phyloP scores from a whole-genome alignment of 1,140 invertebrate species.

The Panulirus ornatus region DNA sequence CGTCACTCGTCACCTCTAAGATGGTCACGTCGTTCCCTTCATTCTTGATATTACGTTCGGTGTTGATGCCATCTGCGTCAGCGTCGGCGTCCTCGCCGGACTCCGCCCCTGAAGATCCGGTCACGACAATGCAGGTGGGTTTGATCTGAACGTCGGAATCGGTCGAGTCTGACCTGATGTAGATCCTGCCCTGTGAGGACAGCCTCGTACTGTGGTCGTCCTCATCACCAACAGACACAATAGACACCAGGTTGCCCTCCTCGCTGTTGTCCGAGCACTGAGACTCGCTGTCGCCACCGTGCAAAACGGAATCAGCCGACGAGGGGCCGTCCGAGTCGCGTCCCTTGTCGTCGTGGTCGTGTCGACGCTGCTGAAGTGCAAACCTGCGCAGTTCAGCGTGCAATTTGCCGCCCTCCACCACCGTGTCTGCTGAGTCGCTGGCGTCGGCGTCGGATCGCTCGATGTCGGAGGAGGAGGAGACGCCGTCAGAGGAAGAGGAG shows the following conservation, averaged over 20 bases:
- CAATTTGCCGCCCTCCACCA: conserved; percentile 71
- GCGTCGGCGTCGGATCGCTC: conserved; percentile 74
- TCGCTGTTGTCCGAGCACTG: conserved; percentile 75
- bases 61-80: conserved; percentile 58
- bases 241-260: conserved; percentile 74
- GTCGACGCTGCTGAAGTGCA: conserved; percentile 60
- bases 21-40: conserved; percentile 75
- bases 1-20: conserved; percentile 73
- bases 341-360: conserved; percentile 65
- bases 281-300: conserved; percentile 74
- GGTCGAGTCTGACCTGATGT: conserved; percentile 75
- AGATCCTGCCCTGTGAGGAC: conserved; percentile 71
- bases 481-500: conserved; percentile 75
- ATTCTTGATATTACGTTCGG: conserved; percentile 61
- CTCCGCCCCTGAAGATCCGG: conserved; percentile 72
- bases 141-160: conserved; percentile 75
- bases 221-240: conserved; percentile 75
- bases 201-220: conserved; percentile 62
- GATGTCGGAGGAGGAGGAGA: conserved; percentile 75
- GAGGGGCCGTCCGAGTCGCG: conserved; percentile 72
- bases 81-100: conserved; percentile 72
- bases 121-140: conserved; percentile 75
- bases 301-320: conserved; percentile 68
- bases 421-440: conserved; percentile 74
- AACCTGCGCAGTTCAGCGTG: conserved; percentile 68